Conservation (phyloP, 2,797 vertebrate species). For the Tympanoctomys barrerae region DNA sequence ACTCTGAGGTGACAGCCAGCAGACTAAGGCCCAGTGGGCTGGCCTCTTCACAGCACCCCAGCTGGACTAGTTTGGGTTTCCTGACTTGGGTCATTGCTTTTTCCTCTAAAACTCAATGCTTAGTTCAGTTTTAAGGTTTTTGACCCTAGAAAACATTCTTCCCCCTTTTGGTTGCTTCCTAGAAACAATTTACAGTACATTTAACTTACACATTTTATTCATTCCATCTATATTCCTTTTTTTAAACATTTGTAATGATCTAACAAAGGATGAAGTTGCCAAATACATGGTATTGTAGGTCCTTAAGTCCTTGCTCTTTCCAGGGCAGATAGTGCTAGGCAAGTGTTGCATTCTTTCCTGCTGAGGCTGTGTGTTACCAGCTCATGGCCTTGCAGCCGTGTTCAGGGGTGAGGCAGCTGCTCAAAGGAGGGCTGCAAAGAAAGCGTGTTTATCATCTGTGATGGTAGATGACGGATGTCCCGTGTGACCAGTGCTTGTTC, state of each 20-base stretch:
- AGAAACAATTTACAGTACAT: neutral
- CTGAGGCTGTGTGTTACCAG: neutral
- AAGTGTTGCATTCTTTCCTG: neutral
- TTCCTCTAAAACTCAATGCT: neutral
- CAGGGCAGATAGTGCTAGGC: neutral
- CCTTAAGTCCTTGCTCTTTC: neutral
- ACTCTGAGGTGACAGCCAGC: neutral
- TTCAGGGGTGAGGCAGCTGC: neutral
- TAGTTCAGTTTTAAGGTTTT: slow-evolving; percentile 5
- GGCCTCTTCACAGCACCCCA: neutral
- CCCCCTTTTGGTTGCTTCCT: neutral
- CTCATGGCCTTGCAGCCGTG: neutral
- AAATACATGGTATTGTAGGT: neutral
- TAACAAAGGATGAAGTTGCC: neutral
- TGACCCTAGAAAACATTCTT: neutral
- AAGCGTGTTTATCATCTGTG: neutral
- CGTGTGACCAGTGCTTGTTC: neutral
- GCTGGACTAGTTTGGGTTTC: neutral
- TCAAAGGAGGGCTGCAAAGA: neutral
- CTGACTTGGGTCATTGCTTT: neutral
- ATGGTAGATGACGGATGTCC: neutral
- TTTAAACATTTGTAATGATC: neutral
- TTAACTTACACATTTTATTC: neutral
- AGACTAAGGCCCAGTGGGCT: neutral
- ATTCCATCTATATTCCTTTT: neutral